These are phyloP conservation scores for Sclerurus mexicanus DNA, from an alignment of 2,113 vertebrate species.

Conservation along the genomic window DNA sequence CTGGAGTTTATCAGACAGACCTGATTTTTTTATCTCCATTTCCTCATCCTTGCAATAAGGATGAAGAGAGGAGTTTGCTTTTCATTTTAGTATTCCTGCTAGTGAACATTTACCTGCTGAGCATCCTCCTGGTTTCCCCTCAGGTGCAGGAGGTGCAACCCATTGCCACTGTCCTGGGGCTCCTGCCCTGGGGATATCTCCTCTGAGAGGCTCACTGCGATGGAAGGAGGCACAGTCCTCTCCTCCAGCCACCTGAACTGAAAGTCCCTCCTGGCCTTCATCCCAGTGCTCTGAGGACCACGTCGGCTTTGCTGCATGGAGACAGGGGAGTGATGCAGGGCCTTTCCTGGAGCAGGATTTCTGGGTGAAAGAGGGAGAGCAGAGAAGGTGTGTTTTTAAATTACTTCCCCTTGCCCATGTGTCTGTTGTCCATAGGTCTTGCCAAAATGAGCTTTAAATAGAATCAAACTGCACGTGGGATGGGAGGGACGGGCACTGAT, in stretches of 20 bases:
- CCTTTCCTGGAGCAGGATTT: background rate
- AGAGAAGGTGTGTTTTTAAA: background rate
- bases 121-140: accelerated
- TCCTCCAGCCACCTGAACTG: accelerated
- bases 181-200: accelerated
- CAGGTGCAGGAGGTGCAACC: background rate
- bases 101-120: background rate
- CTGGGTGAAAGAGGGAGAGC: background rate
- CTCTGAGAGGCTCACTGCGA: accelerated
- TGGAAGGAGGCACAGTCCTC: background rate
- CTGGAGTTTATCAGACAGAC: background rate
- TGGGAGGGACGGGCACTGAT: background rate
- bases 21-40: background rate
- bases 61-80: background rate
- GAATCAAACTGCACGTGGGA: background rate
- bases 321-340: accelerated
- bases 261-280: background rate
- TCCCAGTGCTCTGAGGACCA: background rate
- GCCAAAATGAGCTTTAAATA: background rate
- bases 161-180: accelerated
- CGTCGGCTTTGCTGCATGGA: accelerated
- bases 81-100: background rate
- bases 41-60: background rate
- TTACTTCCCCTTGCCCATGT: background rate
- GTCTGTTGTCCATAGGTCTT: background rate